Evolutionary conservation across 2,888 invertebrate species (phyloP), one percentile per base, ranked within the genome.

Genomic region (Idaea aversata): DNA sequence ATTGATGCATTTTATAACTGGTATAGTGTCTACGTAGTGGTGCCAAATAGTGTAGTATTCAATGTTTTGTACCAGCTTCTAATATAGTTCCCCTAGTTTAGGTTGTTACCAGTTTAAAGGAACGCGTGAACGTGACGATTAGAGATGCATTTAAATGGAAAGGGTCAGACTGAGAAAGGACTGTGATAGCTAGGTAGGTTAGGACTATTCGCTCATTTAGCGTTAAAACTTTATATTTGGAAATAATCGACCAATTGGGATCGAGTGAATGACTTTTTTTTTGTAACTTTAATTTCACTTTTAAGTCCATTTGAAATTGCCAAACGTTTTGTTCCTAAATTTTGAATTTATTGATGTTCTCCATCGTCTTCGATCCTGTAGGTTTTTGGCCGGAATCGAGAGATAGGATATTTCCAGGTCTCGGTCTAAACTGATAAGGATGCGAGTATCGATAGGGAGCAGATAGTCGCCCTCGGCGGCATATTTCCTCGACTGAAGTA

Each of bases 131-230:
- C 82, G 86, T 84, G 87, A 88, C 86, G 88, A 85, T 86, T 82
- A 82, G 89, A 86, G 84, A 89, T 88, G 90, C 92, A 90, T 91
- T 92, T 91, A 90, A 80, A 75, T 76, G 91, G 90, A 88, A 92
- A 87, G 91, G 91, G 88, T 91, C 92, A 90, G 93, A 93, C 93
- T 93, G 93, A 93, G 90, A 89, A 88, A 88, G 93, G 92, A 93
- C 93, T 93, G 93, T 93, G 93, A 93, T 93, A 93, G 91, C 85
- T 88, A 90, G 90, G 77, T 91, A 93, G 86, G 90, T 90, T 90
- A 93, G 88, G 86, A 83, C 85, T 86, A 83, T 83, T 86, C 91
- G 90, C 92, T 91, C 91, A 88, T 83, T 90, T 90, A 90, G 91
- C 85, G 87, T 87, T 85, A 86, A 88, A 88, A 86, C 79, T 86